phyloP scores from a whole-genome alignment of 2,888 invertebrate species.

The Drosophila merina region DNA sequence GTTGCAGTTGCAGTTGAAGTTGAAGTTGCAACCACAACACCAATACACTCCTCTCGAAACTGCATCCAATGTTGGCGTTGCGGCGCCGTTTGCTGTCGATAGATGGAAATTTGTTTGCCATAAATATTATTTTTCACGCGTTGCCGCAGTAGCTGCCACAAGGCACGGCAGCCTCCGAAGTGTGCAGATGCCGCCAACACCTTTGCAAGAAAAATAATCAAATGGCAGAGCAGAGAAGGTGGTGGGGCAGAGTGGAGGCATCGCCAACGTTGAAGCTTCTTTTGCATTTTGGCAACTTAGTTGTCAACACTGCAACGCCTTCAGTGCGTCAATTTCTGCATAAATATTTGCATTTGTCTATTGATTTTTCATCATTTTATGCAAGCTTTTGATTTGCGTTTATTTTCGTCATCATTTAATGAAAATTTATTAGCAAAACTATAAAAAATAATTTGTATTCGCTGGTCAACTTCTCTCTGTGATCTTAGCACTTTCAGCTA shows the following conservation, averaged over 20 bases:
- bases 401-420: not conserved
- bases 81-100: constrained; percentile 67
- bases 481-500: not conserved
- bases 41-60: constrained; percentile 28
- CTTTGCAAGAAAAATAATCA: not conserved
- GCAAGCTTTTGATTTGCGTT: not conserved
- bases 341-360: constrained; percentile 48
- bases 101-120: constrained; percentile 77
- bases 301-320: constrained; percentile 54
- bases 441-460: not conserved
- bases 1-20: constrained; percentile 21
- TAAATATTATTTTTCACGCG: constrained; percentile 75
- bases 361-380: constrained; percentile 36
- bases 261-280: constrained; percentile 23
- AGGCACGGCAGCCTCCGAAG: constrained; percentile 15
- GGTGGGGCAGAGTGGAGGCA: not conserved
- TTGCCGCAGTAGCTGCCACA: constrained; percentile 64
- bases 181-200: constrained; percentile 57
- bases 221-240: not conserved
- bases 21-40: constrained; percentile 1
- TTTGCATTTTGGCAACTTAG: constrained; percentile 49
- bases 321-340: constrained; percentile 35
- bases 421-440: not conserved
- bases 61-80: constrained; percentile 53
- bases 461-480: too few relatives aligned